phyloP scores from a whole-genome alignment of 2,888 invertebrate species.

The Bombyx huttoni region DNA sequence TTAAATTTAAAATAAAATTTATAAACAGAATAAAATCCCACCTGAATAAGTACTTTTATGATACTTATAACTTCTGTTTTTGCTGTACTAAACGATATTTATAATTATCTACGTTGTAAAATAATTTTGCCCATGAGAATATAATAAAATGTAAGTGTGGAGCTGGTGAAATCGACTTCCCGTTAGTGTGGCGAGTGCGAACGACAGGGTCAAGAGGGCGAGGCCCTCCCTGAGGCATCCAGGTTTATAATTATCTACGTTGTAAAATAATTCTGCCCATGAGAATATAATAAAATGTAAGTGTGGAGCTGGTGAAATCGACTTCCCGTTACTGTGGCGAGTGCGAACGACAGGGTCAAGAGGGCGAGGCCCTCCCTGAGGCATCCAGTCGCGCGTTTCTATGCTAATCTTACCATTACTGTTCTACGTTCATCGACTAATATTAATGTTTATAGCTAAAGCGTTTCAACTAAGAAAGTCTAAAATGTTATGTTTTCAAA shows the following conservation, averaged over 20 bases:
- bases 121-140: conserved; percentile 12
- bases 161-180: conserved; percentile 56
- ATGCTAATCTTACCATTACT: conserved; percentile 60
- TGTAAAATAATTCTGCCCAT: conserved; percentile 20
- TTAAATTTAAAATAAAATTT: neutral
- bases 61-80: neutral
- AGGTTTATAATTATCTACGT: conserved; percentile 26
- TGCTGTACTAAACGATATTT: conserved; percentile 18
- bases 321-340: conserved; percentile 59
- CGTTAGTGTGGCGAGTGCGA: conserved; percentile 58
- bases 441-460: conserved; percentile 60
- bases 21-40: neutral
- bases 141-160: conserved; percentile 19
- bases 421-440: conserved; percentile 54
- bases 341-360: conserved; percentile 64
- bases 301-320: conserved; percentile 48
- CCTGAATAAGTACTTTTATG: neutral
- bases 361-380: conserved; percentile 56
- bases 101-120: conserved; percentile 25
- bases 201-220: conserved; percentile 67
- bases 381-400: conserved; percentile 59
- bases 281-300: conserved; percentile 9
- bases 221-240: conserved; percentile 53
- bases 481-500: conserved; percentile 10
- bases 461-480: conserved; percentile 39